A percentile compares a stretch with the other conserved stretches of the same genome.
Evolutionary conservation across 2,797 vertebrate species (phyloP).

Genomic region (Lophius americanus): DNA sequence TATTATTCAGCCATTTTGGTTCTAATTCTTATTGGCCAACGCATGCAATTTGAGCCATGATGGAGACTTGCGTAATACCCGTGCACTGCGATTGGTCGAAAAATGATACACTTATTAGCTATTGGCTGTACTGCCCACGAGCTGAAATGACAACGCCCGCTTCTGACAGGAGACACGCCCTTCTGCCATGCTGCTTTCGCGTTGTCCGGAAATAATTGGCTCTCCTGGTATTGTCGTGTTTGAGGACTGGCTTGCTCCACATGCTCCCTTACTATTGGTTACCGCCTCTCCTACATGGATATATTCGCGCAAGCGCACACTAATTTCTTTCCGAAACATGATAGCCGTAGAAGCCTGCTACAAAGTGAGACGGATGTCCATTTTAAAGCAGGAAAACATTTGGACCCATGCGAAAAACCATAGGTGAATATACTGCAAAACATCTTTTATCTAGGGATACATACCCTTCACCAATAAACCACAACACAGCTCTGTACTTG

Average conservation of each 20-base stretch:
- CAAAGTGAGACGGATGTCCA: background rate
- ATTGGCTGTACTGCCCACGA: conserved; percentile 67
- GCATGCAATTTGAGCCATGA: conserved; percentile 39
- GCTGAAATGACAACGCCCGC: conserved; percentile 45
- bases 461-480: background rate
- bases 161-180: conserved; percentile 53
- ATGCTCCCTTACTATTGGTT: conserved; percentile 55
- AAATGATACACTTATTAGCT: background rate
- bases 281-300: background rate
- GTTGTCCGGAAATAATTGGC: conserved; percentile 72
- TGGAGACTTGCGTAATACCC: conserved; percentile 42
- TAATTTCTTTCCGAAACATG: background rate
- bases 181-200: conserved; percentile 71
- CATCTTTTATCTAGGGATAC: background rate
- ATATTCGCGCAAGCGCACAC: conserved; percentile 21
- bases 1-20: conserved; percentile 69
- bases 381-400: background rate
- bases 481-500: background rate
- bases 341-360: background rate
- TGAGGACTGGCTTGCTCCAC: conserved; percentile 64
- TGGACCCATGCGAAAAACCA: background rate
- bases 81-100: conserved; percentile 54
- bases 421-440: background rate
- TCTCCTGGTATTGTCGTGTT: conserved; percentile 33
- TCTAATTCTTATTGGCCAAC: conserved; percentile 13